A percentile compares a stretch with the other conserved stretches of the same genome.
phyloP scores from a whole-genome alignment of 2,888 invertebrate species.

The Cancer borealis region DNA sequence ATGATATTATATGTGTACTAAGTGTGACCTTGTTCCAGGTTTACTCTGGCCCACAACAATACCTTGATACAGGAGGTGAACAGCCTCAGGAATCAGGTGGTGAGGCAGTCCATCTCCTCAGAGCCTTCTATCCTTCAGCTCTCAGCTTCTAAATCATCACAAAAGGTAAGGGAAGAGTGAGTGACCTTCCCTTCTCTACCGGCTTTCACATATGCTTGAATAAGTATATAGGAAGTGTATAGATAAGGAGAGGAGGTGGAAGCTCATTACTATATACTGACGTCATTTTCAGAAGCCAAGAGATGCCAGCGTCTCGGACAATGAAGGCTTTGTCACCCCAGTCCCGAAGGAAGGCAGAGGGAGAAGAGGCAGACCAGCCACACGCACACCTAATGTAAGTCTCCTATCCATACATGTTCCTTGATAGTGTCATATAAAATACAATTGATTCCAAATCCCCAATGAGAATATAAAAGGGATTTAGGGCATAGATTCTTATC shows the following conservation, averaged over 20 bases:
- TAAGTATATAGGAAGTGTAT: no score
- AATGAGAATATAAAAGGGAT: no score
- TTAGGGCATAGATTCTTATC: no score
- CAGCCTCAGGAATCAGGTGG: neutral
- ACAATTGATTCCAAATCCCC: no score
- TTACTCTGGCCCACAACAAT: neutral
- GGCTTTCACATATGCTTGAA: neutral
- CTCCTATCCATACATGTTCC: neutral
- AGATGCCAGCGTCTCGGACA: neutral
- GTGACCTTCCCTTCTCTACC: neutral
- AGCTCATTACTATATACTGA: neutral
- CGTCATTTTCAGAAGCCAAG: neutral
- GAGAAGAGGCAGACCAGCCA: neutral
- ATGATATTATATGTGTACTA: neutral
- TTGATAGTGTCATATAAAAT: no score
- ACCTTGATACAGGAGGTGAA: neutral
- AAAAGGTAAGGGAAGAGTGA: neutral
- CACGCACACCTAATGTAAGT: neutral
- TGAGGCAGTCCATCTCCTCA: neutral
- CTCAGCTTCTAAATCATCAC: neutral
- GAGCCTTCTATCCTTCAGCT: neutral
- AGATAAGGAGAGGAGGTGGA: no score
- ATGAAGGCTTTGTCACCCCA: conserved; percentile 4
- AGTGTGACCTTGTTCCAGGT: neutral
- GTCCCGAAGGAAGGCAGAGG: conserved; percentile 12